Base-by-base conservation (phyloP, 1,140 invertebrate species). In the Drosophila willistoni region DNA sequence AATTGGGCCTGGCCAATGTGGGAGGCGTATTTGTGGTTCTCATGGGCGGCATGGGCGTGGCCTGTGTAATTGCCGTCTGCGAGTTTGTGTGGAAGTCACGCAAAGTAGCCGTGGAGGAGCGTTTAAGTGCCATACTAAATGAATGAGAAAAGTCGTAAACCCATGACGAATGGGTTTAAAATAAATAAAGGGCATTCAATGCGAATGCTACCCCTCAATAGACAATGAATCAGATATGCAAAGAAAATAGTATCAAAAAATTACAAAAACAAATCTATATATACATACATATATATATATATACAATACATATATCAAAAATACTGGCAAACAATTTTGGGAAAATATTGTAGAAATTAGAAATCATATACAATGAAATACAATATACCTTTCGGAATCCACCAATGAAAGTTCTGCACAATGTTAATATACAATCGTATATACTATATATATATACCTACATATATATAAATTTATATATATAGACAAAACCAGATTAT, bases 1-100 rank as follows among this genome's bases (percentile, higher is more conserved):
- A 97, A 93, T 93, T 97, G 66, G 97, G 97, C 9, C 93, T 99
- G 73, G 97, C 97, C 10, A 98, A 98, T 91, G 97, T 99, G 41
- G 97, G 98, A 56, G 98, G 98, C 3, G 98, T 99, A 1, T 99
- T 99, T 92, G 97, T 99, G 0, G 97, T 99, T 0, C 94, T 99
- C 17, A 96, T 98, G 94, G 97, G 96, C 36, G 97, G 97, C 9
- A 97, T 97, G 95, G 96, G 96, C 7, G 95, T 97, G 19, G 97
- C 97, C 3, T 97, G 96, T 87, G 96, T 97, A 65, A 96, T 97
- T 71, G 96, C 96, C 7, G 96, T 98, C 17, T 96, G 97, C 91
- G 98, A 98, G 92, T 98, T 98, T 92, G 95, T 98, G 10, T 98
- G 97, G 97, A 98, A 98, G 93, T 97, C 96, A 54, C 93, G 97